Base-by-base conservation (phyloP, 2,797 vertebrate genomes). In the Melanotaenia pygmaea region DNA sequence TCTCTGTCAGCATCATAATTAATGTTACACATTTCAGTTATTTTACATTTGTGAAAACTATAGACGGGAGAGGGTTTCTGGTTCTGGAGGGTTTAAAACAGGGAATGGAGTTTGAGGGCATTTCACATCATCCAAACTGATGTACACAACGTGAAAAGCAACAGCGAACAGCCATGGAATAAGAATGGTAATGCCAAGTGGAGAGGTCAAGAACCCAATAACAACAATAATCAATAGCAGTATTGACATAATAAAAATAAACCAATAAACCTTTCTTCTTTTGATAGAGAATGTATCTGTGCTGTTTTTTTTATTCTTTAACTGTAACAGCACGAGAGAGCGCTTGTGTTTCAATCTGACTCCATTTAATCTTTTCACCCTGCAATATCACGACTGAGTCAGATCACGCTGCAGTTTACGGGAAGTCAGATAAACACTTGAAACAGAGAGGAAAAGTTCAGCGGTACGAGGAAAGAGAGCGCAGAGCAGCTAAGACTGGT, bases 21-120 rank as follows among this genome's bases (percentile, higher is more conserved):
- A 89, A 88, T 87, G 89, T 89, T 91, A 93, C 87, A 92, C 88
- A 84, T 87, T 87, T 90, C 84, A 87, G 81, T 93, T 93, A 93
- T 92, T 85, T 93, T 93, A 94, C 93, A 94, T 80, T 84, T 90
- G 76, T 84, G 79, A 87, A 91, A 93, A 89, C 77, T 72, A 88
- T 87, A 88, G 81, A 91, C 80, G 59, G 45, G 67, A 68, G 78
- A 62, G 45, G 47, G 63, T 74, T 67, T 76, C 78, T 71, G 80
- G 68, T 74, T 40, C 56, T 60, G 66, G 57, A 82, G 83, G 57
- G 76, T 65, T 65, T 76, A 20, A 84, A 80, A 74, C 61, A 69
- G 76, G 77, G 82, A 82, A 89, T 86, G 81, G 77, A 74, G 66
- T 63, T 74, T 68, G 56, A 40, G 51, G 69, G 53, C 3, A 37